Percentiles rank a stretch among this genome's conserved stretches.
phyloP scores from a whole-genome alignment of 2,113 vertebrate genomes.

The Chloebia gouldiae region DNA sequence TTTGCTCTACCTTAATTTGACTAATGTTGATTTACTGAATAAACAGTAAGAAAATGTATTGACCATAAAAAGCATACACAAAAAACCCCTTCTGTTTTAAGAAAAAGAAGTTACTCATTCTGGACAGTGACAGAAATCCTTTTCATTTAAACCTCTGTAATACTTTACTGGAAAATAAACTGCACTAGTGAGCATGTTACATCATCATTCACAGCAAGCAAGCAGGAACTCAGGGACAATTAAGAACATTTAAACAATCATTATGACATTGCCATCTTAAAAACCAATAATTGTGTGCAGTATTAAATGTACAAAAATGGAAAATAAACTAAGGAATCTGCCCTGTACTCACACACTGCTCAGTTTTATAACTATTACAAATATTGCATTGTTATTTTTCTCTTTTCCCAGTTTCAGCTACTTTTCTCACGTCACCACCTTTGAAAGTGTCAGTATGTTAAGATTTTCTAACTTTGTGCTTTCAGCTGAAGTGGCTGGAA shows the following conservation, averaged over 20 bases:
- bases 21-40: not conserved
- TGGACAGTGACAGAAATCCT: not conserved
- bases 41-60: not conserved
- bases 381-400: not conserved
- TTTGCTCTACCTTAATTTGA: not conserved
- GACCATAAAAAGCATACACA: not conserved
- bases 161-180: not conserved
- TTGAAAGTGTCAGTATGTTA: not conserved
- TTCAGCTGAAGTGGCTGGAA: not conserved
- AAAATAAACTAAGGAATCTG: not conserved
- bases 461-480: not conserved
- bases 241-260: not conserved
- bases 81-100: not conserved
- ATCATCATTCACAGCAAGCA: not conserved
- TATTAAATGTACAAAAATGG: not conserved
- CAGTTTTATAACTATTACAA: not conserved
- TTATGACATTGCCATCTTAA: not conserved
- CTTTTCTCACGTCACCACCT: not conserved
- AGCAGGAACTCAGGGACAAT: not conserved
- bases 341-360: not conserved
- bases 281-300: rapidly evolving
- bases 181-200: not conserved
- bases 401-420: not conserved
- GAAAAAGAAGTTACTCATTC: not conserved
- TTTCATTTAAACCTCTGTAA: not conserved